These are phyloP conservation scores for Drosophila tripunctata DNA, from an alignment of 2,888 invertebrate genomes.

Conservation along the genomic window DNA sequence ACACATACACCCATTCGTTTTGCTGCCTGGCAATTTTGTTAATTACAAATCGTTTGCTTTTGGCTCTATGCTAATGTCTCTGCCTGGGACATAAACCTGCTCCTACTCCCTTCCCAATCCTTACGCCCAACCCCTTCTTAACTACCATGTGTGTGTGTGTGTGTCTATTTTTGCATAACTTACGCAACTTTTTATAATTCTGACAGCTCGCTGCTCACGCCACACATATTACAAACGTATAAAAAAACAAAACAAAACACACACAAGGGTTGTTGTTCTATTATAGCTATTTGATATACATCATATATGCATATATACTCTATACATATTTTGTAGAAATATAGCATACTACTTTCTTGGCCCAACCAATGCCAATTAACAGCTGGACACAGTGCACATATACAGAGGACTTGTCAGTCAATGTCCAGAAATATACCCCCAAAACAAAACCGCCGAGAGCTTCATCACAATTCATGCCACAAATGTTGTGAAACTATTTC, in stretches of 20 bases:
- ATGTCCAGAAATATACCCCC: constrained; percentile 43
- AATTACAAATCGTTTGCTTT: constrained; percentile 83
- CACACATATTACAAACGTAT: neutral
- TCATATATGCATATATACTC: neutral
- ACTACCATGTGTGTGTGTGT: constrained; percentile 34
- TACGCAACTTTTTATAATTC: constrained; percentile 66
- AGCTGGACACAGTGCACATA: constrained; percentile 33
- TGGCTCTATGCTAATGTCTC: constrained; percentile 67
- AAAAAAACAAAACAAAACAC: neutral
- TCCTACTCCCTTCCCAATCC: neutral
- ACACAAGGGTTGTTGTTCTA: constrained; percentile 58
- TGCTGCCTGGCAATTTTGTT: constrained; percentile 84
- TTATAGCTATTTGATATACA: constrained; percentile 42
- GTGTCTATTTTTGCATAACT: constrained; percentile 66
- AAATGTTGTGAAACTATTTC: constrained; percentile 39
- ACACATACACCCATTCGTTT: constrained; percentile 8
- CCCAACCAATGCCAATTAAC: constrained; percentile 51
- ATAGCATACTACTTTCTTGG: constrained; percentile 34
- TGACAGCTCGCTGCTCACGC: constrained; percentile 38
- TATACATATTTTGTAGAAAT: constrained; percentile 37
- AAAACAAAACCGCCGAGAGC: neutral
- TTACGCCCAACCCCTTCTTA: neutral
- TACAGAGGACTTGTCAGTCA: constrained; percentile 49
- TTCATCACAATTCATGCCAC: constrained; percentile 1
- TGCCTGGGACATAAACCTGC: constrained; percentile 37